Evolutionary conservation across 2,113 vertebrate species (phyloP), one percentile per base, ranked within the genome.

Genomic region (Colinus virginianus): DNA sequence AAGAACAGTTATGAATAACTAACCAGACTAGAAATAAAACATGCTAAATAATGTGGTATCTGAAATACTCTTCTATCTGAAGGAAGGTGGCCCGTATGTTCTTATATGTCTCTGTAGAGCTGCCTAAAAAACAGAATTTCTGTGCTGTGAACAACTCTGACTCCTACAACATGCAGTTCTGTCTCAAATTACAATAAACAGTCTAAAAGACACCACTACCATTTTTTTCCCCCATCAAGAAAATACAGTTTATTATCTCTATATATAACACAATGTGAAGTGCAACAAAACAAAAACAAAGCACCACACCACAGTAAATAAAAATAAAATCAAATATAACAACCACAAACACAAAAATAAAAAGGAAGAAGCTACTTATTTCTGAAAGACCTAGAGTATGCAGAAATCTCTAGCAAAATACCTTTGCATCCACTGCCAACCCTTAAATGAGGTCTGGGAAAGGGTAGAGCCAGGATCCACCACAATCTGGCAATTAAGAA

Each of bases 101-200:
- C 49, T 79, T 74, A 89, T 38, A 36, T 4, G 23, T 74, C 80
- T 92, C 88, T 71, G 45, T 14, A 78, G 84, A 78, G 32, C 43
- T 89, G n/a, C 71, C 15, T 71, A 48, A 82, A 94, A 92, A 92
- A 71, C 28, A 17, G 28, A 68, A 68, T 78, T 90, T 87, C 34
- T 3, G 0, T 67, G 80, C 40, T 49, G 40, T 0, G 0, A 78
- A 78, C 82, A 85, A 71, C 28, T 58, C 45, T 51, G 32, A 55
- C 9, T 78, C 72, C 90, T 92, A 93, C 43, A 88, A 42, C 28
- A 12, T 36, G 74, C 43, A 21, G 10, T n/a, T 59, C 74, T 86
- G 34, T 61, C 62, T 90, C 20, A 61, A 19, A 43, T 58, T 70
- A 40, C 20, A 11, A 11, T 67, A 49, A 86, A 78, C 83, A 45